Evolutionary conservation across 2,888 invertebrate species (phyloP).

Genomic region (Calliopum simillimum): DNA sequence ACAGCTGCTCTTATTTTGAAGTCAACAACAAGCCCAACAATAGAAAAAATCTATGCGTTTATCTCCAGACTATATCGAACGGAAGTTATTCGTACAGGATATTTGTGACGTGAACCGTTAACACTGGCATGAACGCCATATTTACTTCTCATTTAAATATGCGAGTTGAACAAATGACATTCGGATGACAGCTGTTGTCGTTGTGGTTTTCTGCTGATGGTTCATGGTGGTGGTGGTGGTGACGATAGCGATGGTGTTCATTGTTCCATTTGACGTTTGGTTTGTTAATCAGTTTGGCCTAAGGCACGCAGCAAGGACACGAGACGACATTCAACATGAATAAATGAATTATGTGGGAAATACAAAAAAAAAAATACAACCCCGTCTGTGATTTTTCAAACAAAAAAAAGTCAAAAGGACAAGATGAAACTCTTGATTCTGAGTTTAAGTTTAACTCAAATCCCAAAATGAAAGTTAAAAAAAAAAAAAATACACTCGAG

Average conservation of each 20-base stretch:
- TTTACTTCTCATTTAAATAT: slow-evolving; percentile 55
- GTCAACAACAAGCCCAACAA: slow-evolving; percentile 33
- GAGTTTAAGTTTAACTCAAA: slow-evolving; percentile 32
- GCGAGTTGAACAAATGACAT: slow-evolving; percentile 51
- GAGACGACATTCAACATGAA: slow-evolving; percentile 53
- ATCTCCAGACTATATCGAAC: slow-evolving; percentile 47
- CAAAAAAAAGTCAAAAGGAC: slow-evolving; percentile 35
- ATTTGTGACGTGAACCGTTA: slow-evolving; percentile 48
- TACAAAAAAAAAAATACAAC: slow-evolving; percentile 29
- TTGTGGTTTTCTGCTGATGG: slow-evolving; percentile 35
- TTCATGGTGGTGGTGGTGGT: slow-evolving; percentile 45
- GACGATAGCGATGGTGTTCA: slow-evolving; percentile 33
- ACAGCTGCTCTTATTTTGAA: background rate
- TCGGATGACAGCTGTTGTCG: slow-evolving; percentile 60
- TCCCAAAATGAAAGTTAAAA: slow-evolving; percentile 13
- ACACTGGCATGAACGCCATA: slow-evolving; percentile 43
- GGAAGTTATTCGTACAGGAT: slow-evolving; percentile 51
- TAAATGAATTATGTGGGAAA: slow-evolving; percentile 52
- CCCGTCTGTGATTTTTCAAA: slow-evolving; percentile 39
- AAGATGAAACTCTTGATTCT: slow-evolving; percentile 17
- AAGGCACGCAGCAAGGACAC: slow-evolving; percentile 42
- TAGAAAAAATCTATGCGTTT: slow-evolving; percentile 31
- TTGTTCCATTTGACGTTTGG: slow-evolving; percentile 65
- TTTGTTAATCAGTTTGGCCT: slow-evolving; percentile 68
- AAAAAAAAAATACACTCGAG: slow-evolving; percentile 51